Base-by-base conservation (phyloP, 2,797 vertebrate species). In the Propithecus deckenii region DNA sequence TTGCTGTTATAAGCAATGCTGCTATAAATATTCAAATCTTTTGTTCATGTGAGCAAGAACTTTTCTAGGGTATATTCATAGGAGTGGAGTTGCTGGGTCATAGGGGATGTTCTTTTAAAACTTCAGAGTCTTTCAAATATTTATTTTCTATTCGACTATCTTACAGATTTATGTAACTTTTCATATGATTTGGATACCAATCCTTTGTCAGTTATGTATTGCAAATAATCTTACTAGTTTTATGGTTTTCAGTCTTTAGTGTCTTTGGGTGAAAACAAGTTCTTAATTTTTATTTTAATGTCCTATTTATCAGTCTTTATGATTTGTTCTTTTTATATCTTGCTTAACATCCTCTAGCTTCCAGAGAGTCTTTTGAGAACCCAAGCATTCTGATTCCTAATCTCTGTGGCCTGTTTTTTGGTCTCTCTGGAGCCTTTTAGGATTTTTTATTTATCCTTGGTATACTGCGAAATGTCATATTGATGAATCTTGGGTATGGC, bases 311-410 rank as follows among this genome's bases (percentile, higher is more conserved):
- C 5, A 59, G 15, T 7, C 38, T 67, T 87, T 79, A 38, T 61
- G 4, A 50, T 50, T 50, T 50, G 20, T 87, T 80, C 5, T 76
- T 90, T 90, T 57, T 85, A 38, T 71, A 14, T 50, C 10, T 67
- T 78, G 30, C 43, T 95, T 84, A 84, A 93, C 79, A 81, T 75
- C 52, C 48, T 75, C n/a, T 30, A 50, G n/a, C 57, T 90, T 90
- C 28, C 41, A 59, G n/a, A 57, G 48, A 74, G 35, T 65, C 38
- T 67, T 79, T 59, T 86, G 12, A 57, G 57, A 93, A 93, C 72
- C 8, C 7, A 32, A 81, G n/a, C 5, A 0, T 48, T 93, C 65
- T 65, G 79, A 79, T 85, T 43, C 30, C 25, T 81, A 18, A 41
- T 81, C 23, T 30, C 32, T 41, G 8, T 89, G 5, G 65, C 28